Percentiles rank a stretch among this genome's conserved stretches.
Conservation (phyloP, 2,888 invertebrate genomes). For the Cynaeus angustus region DNA sequence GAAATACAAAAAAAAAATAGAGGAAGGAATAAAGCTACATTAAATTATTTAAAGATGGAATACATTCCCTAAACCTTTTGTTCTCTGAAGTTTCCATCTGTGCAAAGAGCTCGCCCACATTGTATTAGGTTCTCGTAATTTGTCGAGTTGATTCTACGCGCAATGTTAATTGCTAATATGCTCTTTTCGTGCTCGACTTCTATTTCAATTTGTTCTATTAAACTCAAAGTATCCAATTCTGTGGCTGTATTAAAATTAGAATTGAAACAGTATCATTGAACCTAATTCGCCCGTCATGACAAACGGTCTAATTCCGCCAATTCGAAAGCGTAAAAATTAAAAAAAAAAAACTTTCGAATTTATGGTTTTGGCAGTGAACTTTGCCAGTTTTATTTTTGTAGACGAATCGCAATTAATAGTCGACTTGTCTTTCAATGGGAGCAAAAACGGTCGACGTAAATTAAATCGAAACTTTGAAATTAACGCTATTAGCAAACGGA, state of each 20-base stretch:
- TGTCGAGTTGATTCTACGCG: slow-evolving; percentile 16
- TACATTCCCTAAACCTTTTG: no score
- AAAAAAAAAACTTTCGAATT: neutral
- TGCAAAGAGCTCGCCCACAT: neutral
- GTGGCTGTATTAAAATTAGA: slow-evolving; percentile 12
- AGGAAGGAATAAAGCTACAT: no score
- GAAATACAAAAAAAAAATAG: no score
- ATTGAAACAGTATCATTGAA: slow-evolving; percentile 4
- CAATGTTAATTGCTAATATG: slow-evolving; percentile 36
- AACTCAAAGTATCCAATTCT: slow-evolving; percentile 10
- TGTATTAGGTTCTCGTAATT: neutral
- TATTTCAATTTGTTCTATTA: slow-evolving; percentile 26
- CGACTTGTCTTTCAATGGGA: neutral
- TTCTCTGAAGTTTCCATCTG: no score
- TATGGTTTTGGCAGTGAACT: neutral
- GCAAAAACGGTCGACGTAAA: neutral
- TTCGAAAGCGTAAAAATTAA: neutral
- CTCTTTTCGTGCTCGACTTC: slow-evolving; percentile 28
- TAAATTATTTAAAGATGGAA: no score
- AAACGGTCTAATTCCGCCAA: slow-evolving; percentile 1
- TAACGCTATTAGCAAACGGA: neutral
- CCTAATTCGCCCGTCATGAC: neutral
- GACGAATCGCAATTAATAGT: neutral
- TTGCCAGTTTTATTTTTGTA: neutral
- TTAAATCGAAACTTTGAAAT: slow-evolving; percentile 5